Percentiles rank a stretch among this genome's conserved stretches.
These are phyloP conservation scores for Pyrocoelia pectoralis DNA, from an alignment of 2,888 invertebrate genomes.

Conservation along the genomic window DNA sequence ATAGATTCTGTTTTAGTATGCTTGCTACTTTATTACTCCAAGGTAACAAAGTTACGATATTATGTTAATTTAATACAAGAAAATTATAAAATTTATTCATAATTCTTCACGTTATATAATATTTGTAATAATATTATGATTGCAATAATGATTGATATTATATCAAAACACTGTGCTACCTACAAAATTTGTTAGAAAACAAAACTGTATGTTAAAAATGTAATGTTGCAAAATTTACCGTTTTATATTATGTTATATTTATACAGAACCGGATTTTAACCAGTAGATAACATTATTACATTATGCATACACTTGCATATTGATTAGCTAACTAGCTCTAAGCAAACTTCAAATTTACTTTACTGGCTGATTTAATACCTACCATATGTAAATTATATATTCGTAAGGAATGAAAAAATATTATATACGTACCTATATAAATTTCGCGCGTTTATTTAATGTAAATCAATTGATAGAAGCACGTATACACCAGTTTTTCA, in stretches of 20 bases:
- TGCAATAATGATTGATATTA: background rate
- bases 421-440: background rate
- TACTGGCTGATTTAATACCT: slow-evolving; percentile 2
- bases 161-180: background rate
- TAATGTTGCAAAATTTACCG: slow-evolving; percentile 5
- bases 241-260: slow-evolving; percentile 2
- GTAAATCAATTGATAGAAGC: no score
- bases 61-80: no score
- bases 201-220: background rate
- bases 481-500: no score
- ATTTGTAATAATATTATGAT: background rate
- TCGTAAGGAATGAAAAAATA: background rate
- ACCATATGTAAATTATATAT: slow-evolving; percentile 4
- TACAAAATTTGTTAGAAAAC: background rate
- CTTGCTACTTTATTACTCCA: no score
- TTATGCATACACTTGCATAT: slow-evolving; percentile 11
- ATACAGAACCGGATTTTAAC: slow-evolving; percentile 11
- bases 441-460: no score
- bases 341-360: slow-evolving; percentile 1
- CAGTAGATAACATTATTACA: slow-evolving; percentile 3
- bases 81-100: no score
- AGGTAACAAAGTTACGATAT: no score
- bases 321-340: background rate
- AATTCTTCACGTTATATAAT: no score
- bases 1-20: no score